Evolutionary conservation across 2,797 vertebrate genomes (phyloP).

Genomic region (Trematomus bernacchii): DNA sequence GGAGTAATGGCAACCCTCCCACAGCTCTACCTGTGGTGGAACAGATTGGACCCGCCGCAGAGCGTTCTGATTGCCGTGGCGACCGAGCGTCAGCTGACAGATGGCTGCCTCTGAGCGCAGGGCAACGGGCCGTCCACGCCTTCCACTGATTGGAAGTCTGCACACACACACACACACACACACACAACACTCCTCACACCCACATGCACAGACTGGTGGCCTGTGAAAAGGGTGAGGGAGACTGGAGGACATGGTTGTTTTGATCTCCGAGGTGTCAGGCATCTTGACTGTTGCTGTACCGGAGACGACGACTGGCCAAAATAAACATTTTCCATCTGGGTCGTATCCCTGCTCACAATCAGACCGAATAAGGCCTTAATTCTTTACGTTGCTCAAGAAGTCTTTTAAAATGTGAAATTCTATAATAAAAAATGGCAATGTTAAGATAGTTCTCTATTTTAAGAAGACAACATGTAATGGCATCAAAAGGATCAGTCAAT

Average conservation of each 20-base stretch:
- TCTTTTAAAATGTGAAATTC: neutral
- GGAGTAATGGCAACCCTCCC: constrained; percentile 67
- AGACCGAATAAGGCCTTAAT: neutral
- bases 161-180: constrained; percentile 63
- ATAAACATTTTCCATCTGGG: constrained; percentile 34
- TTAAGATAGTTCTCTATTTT: neutral
- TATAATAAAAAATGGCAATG: neutral
- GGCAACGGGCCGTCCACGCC: constrained; percentile 68
- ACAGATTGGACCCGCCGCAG: constrained; percentile 86
- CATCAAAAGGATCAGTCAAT: neutral
- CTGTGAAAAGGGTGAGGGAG: constrained; percentile 50
- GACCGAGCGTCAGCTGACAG: constrained; percentile 85
- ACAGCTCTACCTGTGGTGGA: constrained; percentile 83
- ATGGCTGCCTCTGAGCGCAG: constrained; percentile 82
- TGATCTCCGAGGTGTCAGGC: constrained; percentile 54
- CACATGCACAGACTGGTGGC: constrained; percentile 54
- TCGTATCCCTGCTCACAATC: constrained; percentile 12
- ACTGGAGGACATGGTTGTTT: constrained; percentile 62
- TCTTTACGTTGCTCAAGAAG: no score
- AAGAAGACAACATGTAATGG: neutral
- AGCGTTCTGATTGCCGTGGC: constrained; percentile 85
- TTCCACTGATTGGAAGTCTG: constrained; percentile 72
- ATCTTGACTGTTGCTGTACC: constrained; percentile 40
- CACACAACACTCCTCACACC: constrained; percentile 52
- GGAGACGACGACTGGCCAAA: constrained; percentile 12